Base-by-base conservation (phyloP, 2,888 invertebrate species). In the Macaria notata region DNA sequence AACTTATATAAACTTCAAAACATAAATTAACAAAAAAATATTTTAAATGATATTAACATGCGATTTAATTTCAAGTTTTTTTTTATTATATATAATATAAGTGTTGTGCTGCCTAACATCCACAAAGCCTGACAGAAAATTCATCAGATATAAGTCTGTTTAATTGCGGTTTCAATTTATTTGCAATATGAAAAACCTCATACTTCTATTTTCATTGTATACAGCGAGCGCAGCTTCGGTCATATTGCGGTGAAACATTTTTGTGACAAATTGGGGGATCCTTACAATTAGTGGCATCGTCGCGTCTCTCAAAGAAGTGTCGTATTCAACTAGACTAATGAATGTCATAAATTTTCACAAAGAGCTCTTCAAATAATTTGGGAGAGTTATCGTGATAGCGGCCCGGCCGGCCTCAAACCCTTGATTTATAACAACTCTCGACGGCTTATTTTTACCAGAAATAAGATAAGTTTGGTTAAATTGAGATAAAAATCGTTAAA, bases 241-340 rank as follows among this genome's bases (percentile, higher is more conserved):
- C 41, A 70, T 72, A 73, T 74, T 75, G 72, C 71, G 64, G 71
- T 64, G 72, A 72, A 74, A 72, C 72, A 79, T 82, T 84, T 81
- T 79, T 76, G 66, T 80, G 78, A 83, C 80, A 84, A 85, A 84
- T 85, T 84, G 79, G 78, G 74, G 76, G 79, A 80, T 79, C 78
- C 75, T 78, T 74, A 83, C 84, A 86, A 86, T 86, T 84, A 85
- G 84, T 79, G 78, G 74, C 81, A 79, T 79, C 79, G 80, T 76
- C 71, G 76, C 79, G 75, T 78, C 82, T 79, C 79, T 81, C 82
- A 81, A 81, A 79, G 79, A 82, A 84, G 84, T 82, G 78, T 84
- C 84, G 79, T 82, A 82, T 86, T 84, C 81, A 81, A 80, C 81
- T 80, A 83, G 78, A 85, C 80, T 84, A 85, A 86, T 86, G 83